A percentile compares a stretch with the other conserved stretches of the same genome.
Evolutionary conservation across 2,797 vertebrate genomes (phyloP).

Genomic region (Sphenodon punctatus): DNA sequence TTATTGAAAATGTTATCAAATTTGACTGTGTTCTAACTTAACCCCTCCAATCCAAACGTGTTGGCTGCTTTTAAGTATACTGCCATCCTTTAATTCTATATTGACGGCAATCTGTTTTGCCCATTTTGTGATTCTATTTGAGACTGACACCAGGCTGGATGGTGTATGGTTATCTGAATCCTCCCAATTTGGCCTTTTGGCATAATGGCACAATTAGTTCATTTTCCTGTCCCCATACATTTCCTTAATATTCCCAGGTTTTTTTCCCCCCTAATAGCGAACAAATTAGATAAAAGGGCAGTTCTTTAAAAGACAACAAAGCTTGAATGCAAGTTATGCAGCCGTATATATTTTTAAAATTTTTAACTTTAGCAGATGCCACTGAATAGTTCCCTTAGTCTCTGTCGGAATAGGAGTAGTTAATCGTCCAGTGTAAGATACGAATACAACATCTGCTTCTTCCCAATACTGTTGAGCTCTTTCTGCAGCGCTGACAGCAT

Average conservation of each 20-base stretch:
- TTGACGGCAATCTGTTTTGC: too few relatives aligned
- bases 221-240: background rate
- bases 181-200: constrained; percentile 10
- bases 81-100: background rate
- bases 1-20: constrained; percentile 49
- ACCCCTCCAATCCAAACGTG: too few relatives aligned
- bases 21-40: too few relatives aligned
- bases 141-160: background rate
- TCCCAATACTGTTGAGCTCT: too few relatives aligned
- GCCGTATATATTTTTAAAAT: constrained; percentile 36
- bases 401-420: background rate
- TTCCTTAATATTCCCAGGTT: background rate
- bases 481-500: background rate
- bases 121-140: background rate
- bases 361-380: background rate
- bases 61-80: too few relatives aligned
- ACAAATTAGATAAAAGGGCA: too few relatives aligned
- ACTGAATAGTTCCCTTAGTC: background rate
- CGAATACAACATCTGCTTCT: background rate
- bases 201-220: background rate
- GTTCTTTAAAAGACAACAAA: too few relatives aligned
- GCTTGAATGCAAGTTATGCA: background rate
- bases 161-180: background rate
- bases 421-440: background rate
- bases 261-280: too few relatives aligned